A percentile compares a stretch with the other conserved stretches of the same genome.
phyloP scores from a whole-genome alignment of 2,888 invertebrate genomes.

The Agrochola lychnidis region DNA sequence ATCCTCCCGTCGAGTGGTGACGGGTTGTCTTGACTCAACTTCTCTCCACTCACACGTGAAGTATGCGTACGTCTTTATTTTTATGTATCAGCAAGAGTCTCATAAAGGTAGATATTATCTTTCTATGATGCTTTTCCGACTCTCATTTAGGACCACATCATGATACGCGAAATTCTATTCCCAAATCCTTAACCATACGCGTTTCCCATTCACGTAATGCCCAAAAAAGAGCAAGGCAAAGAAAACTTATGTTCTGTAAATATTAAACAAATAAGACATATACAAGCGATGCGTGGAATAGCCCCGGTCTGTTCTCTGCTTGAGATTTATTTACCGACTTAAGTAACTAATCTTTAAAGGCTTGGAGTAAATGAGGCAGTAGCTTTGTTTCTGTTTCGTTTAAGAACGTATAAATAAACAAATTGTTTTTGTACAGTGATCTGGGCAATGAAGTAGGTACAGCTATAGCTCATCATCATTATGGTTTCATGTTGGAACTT shows the following conservation, averaged over 20 bases:
- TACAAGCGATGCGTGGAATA: background rate
- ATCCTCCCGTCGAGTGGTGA: conserved; percentile 2
- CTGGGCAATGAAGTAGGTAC: too few species aligned
- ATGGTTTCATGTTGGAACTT: too few species aligned
- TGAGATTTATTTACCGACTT: conserved; percentile 27
- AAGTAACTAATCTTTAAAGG: conserved; percentile 14
- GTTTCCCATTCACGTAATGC: background rate
- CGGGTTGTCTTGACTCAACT: background rate
- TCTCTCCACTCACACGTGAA: background rate
- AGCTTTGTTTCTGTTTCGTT: background rate
- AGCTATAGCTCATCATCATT: background rate
- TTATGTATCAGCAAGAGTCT: background rate
- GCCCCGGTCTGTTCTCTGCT: background rate
- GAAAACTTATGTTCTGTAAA: background rate
- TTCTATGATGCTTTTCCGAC: background rate
- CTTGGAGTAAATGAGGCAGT: conserved; percentile 22
- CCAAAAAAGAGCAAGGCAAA: background rate
- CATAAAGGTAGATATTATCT: background rate
- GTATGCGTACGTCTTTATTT: background rate
- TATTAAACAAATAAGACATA: conserved; percentile 4
- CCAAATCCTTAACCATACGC: background rate
- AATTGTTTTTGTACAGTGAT: background rate
- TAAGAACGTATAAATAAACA: conserved; percentile 3
- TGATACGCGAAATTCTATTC: background rate
- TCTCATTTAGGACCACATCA: background rate